phyloP scores from a whole-genome alignment of 2,113 vertebrate species.

The Chloropsis hardwickii region DNA sequence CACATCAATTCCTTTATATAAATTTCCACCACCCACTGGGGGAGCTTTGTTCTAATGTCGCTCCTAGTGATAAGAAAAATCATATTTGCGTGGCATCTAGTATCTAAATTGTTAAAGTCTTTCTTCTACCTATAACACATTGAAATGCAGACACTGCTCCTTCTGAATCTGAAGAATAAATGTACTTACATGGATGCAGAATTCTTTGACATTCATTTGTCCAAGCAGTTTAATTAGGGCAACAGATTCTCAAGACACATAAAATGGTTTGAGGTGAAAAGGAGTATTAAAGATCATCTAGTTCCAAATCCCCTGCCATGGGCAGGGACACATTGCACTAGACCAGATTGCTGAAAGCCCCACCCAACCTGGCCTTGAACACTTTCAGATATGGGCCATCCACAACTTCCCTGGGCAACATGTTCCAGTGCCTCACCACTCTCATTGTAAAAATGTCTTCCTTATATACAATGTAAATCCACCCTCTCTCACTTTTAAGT shows the following conservation, averaged over 20 bases:
- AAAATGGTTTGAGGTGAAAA: background rate
- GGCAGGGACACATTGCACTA: background rate
- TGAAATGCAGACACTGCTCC: background rate
- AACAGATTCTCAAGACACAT: background rate
- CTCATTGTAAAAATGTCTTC: fast-evolving
- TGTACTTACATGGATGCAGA: background rate
- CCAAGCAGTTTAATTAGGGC: background rate
- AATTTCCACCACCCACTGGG: background rate
- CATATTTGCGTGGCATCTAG: background rate
- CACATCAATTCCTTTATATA: background rate
- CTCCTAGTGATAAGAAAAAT: background rate
- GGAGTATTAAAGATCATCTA: background rate
- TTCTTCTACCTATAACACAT: background rate
- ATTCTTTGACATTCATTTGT: background rate
- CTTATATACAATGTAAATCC: background rate
- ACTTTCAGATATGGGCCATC: background rate
- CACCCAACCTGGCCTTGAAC: background rate
- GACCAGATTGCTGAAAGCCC: background rate
- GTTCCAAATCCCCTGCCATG: background rate
- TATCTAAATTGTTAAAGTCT: background rate
- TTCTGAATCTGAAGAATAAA: background rate
- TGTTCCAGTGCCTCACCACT: background rate
- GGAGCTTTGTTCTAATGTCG: background rate
- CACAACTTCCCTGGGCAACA: background rate
- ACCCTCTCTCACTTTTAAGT: background rate